These are phyloP conservation scores for Cairina moschata DNA, from an alignment of 2,113 vertebrate genomes.

Conservation along the genomic window DNA sequence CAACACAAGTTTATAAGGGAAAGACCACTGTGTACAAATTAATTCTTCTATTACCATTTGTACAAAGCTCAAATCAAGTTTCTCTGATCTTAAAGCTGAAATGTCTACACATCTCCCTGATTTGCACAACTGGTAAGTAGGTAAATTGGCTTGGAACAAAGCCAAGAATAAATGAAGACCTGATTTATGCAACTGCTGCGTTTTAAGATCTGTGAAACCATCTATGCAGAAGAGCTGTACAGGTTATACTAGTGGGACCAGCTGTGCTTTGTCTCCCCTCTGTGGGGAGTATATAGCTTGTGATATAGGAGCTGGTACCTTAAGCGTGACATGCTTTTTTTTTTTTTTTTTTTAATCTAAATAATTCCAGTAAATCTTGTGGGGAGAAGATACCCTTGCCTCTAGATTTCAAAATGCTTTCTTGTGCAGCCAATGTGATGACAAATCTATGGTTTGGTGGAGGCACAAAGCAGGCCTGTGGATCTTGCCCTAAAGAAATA, in stretches of 20 bases:
- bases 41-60: not conserved
- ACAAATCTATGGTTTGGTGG: not conserved
- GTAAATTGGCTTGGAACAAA: not conserved
- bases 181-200: not conserved
- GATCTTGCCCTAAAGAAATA: not conserved
- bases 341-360: not conserved
- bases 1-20: not conserved
- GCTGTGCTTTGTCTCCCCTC: not conserved
- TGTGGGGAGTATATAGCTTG: not conserved
- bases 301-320: not conserved
- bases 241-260: not conserved
- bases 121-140: not conserved
- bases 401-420: not conserved
- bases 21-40: not conserved
- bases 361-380: not conserved
- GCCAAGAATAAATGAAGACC: not conserved
- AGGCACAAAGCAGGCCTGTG: not conserved
- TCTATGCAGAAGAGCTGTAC: not conserved
- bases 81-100: not conserved
- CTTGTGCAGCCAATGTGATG: not conserved
- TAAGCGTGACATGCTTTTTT: not conserved
- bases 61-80: not conserved
- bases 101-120: not conserved
- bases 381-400: accelerated
- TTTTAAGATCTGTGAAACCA: not conserved